phyloP scores from a whole-genome alignment of 2,113 vertebrate genomes.

The Petroica traversi region DNA sequence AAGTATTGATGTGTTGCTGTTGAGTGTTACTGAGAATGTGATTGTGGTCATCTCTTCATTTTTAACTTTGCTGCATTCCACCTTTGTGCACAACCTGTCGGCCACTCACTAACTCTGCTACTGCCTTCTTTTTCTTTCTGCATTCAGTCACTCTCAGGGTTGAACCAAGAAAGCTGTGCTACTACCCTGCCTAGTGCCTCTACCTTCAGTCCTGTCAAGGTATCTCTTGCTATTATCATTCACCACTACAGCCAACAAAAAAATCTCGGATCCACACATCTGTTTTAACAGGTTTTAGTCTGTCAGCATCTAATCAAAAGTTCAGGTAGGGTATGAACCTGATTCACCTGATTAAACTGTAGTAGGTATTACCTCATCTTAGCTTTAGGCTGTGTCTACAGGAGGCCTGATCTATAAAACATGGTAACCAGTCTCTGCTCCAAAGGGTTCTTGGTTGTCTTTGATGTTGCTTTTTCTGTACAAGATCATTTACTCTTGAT shows the following conservation, averaged over 20 bases:
- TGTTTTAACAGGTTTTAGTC: slow-evolving; percentile 52
- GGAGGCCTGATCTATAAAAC: neutral
- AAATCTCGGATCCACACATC: slow-evolving; percentile 1
- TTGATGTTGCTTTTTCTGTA: neutral
- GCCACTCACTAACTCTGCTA: slow-evolving; percentile 41
- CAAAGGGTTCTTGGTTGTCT: neutral
- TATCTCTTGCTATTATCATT: slow-evolving; percentile 63
- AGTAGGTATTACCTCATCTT: slow-evolving; percentile 11
- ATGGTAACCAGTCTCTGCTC: neutral
- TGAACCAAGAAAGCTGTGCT: slow-evolving; percentile 64
- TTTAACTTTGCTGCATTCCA: neutral
- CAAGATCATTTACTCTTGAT: neutral
- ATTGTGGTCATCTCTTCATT: neutral
- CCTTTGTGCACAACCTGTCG: neutral
- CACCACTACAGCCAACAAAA: slow-evolving; percentile 39
- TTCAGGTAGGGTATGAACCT: slow-evolving; percentile 67
- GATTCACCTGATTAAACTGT: neutral
- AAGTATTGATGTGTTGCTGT: neutral
- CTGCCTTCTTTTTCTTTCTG: slow-evolving; percentile 64
- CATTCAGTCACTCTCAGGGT: slow-evolving; percentile 66
- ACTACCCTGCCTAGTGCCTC: slow-evolving; percentile 59
- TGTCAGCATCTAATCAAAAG: slow-evolving; percentile 39
- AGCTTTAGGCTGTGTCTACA: slow-evolving; percentile 22
- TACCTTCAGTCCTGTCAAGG: slow-evolving; percentile 69
- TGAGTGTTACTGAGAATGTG: neutral